These are phyloP conservation scores for Cheilosia vernalis DNA, from an alignment of 2,888 invertebrate genomes.

Conservation along the genomic window DNA sequence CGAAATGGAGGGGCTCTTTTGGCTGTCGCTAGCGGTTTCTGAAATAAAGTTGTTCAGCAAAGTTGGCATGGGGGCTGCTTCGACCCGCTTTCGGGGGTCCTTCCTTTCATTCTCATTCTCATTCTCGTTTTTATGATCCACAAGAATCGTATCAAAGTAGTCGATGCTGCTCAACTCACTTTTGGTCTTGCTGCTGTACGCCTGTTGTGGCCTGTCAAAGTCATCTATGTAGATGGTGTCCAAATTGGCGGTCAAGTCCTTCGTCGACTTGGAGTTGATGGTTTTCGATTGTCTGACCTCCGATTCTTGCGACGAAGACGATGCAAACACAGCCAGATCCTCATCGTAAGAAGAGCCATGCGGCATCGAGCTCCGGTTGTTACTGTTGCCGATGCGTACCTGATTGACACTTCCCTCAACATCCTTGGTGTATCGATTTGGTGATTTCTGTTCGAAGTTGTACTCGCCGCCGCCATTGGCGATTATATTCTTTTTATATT, in stretches of 20 bases:
- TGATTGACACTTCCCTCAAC: constrained; percentile 19
- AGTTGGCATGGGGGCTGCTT: constrained; percentile 8
- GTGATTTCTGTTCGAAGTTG: constrained; percentile 24
- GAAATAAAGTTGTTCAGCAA: constrained; percentile 22
- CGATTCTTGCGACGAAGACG: constrained; percentile 25
- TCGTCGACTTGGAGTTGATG: constrained; percentile 20
- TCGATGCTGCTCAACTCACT: constrained; percentile 44
- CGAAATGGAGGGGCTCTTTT: not conserved
- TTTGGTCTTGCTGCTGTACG: constrained; percentile 52
- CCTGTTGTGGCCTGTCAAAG: constrained; percentile 67
- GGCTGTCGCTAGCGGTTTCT: not conserved
- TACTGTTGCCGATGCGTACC: constrained; percentile 21
- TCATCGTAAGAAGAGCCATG: constrained; percentile 1
- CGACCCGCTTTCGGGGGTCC: not conserved
- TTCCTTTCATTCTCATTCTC: constrained; percentile 6
- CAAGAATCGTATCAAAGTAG: constrained; percentile 51
- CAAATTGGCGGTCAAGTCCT: constrained; percentile 49
- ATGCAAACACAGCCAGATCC: not conserved
- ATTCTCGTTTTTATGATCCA: constrained; percentile 53
- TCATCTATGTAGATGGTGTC: constrained; percentile 78
- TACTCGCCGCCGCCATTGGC: constrained; percentile 15
- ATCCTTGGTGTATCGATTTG: constrained; percentile 40
- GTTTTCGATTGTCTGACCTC: constrained; percentile 21
- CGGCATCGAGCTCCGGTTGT: not conserved
- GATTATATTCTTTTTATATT: constrained; percentile 36